Conservation (phyloP, 2,113 vertebrate genomes). For the Noctilio leporinus region DNA sequence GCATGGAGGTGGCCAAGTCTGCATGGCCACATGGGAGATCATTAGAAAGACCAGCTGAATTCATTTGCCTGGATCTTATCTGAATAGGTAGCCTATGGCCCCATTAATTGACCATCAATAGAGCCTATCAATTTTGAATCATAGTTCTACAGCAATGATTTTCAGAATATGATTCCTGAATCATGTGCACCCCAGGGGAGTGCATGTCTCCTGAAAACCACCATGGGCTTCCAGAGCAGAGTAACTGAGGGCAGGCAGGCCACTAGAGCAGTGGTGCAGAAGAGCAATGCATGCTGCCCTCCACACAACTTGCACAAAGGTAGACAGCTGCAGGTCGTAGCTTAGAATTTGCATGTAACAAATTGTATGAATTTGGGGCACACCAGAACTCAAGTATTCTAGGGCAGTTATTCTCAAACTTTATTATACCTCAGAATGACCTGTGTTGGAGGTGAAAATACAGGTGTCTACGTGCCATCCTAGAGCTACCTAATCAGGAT, state of each 20-base stretch:
- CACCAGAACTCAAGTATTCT: not conserved
- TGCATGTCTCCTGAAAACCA: not conserved
- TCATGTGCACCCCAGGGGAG: not conserved
- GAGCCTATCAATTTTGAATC: not conserved
- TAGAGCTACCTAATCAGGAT: not conserved
- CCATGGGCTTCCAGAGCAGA: not conserved
- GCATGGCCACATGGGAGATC: not conserved
- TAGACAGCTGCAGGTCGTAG: not conserved
- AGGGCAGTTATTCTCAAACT: not conserved
- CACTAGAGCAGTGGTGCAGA: rapidly evolving
- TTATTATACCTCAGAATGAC: not conserved
- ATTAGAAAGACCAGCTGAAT: not conserved
- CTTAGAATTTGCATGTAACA: not conserved
- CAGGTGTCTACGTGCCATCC: not conserved
- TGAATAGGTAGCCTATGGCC: not conserved
- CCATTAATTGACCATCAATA: not conserved
- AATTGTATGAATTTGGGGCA: not conserved
- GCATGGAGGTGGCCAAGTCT: not conserved
- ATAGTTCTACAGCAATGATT: not conserved
- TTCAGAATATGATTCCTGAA: not conserved
- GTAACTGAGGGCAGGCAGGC: not conserved
- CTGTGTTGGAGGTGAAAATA: not conserved
- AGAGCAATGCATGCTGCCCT: not conserved
- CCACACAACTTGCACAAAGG: not conserved
- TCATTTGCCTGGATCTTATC: not conserved